Base-by-base conservation (phyloP, 2,888 invertebrate genomes). In the Ephialtes manifestator region DNA sequence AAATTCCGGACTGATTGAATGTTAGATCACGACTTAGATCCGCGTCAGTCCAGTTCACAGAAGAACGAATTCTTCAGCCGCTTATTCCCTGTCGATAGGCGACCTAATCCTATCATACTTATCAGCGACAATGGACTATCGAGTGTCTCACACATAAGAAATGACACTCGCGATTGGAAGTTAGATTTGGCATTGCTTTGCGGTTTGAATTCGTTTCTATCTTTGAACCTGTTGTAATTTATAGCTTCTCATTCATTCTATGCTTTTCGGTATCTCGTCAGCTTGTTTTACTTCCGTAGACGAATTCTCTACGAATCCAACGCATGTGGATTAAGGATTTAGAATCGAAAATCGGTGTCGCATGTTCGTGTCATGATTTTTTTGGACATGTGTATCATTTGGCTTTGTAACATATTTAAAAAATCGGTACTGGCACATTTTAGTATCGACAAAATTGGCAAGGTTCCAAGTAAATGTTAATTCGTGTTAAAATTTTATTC, bases 51-150 rank as follows among this genome's bases (percentile, higher is more conserved):
- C 51, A 58, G 15, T 48, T 39, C 10, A 20, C 18, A 58, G 55
- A 70, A 72, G 28, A 65, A 68, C 31, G 20, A 51, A 72, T 48
- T 46, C 15, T 60, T 43, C 43, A 72, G 60, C 60, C 74, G 35
- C 46, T 20, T 46, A 28, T 60, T 76, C 28, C 51, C 53, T 48
- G 60, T 53, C 51, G 67, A 78, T 77, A 71, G 60, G 63, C 74
- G 48, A 51, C 31, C 39, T 82, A 70, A 83, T 75, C 31, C 46
- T 74, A 63, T 43, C 72, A 58, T 83, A 84, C 86, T 89, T 88
- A 89, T 88, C 82, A 87, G 88, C 87, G 85, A 89, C 85, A 86
- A 90, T 86, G 89, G 87, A 85, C 81, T 88, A 90, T 63, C 53
- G 76, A 80, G 68, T 53, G 67, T 63, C 35, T 58, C 70, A 24